Conservation (phyloP, 1,140 invertebrate genomes). For the Heliothis subflexa region DNA sequence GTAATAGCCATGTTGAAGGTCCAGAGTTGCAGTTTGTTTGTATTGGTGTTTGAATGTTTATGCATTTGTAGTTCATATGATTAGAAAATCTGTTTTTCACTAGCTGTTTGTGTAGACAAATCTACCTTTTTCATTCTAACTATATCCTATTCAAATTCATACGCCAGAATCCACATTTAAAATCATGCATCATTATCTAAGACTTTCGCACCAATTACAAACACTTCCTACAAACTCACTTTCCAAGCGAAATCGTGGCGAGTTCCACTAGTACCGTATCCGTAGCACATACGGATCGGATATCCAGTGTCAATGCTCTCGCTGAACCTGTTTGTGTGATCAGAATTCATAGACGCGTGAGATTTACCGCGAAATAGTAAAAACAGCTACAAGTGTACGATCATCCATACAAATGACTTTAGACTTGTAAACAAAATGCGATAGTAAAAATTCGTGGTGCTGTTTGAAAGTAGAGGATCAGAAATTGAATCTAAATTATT, state of each 20-base stretch:
- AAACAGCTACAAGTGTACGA: conserved; percentile 10
- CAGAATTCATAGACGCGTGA: conserved; percentile 26
- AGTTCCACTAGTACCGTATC: conserved; percentile 30
- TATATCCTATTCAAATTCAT: no score
- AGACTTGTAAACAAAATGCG: conserved; percentile 23
- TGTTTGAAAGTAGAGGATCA: conserved; percentile 25
- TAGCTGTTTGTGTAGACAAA: no score
- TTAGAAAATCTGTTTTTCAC: no score
- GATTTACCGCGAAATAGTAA: conserved; percentile 24
- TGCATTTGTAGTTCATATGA: no score
- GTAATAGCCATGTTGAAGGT: background rate
- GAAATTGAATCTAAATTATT: conserved; percentile 28
- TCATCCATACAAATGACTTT: conserved; percentile 15
- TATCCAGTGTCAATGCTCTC: conserved; percentile 45
- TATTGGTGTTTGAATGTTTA: background rate
- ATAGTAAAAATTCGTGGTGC: conserved; percentile 9
- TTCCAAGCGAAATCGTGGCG: conserved; percentile 35
- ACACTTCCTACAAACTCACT: conserved; percentile 14
- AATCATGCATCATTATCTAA: conserved; percentile 1
- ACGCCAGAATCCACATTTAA: background rate
- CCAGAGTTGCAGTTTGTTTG: background rate
- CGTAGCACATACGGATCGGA: conserved; percentile 28
- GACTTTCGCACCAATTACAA: conserved; percentile 28
- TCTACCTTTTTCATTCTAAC: no score
- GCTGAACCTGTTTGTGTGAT: conserved; percentile 38